phyloP scores from a whole-genome alignment of 2,797 vertebrate genomes.

The Lophius americanus region DNA sequence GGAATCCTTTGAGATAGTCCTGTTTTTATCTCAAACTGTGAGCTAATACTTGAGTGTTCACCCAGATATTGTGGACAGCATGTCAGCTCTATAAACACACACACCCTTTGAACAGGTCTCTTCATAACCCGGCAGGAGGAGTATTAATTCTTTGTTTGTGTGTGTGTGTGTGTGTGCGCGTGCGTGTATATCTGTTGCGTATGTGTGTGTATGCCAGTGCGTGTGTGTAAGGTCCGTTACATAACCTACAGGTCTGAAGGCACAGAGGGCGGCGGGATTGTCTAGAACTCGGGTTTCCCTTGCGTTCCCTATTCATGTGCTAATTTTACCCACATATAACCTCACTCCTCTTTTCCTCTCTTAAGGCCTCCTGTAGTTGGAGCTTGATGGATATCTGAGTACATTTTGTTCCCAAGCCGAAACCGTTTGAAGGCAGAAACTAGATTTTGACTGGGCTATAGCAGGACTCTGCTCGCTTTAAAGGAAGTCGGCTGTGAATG shows the following conservation, averaged over 20 bases:
- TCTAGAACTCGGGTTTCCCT: conserved; percentile 38
- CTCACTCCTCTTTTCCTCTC: conserved; percentile 33
- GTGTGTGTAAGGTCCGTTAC: conserved; percentile 26
- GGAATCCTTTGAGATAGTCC: not conserved
- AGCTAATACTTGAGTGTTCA: not conserved
- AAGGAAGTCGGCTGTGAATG: conserved; percentile 17
- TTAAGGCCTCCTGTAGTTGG: conserved; percentile 7
- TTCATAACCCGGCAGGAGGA: too few relatives aligned
- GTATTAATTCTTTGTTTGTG: too few relatives aligned
- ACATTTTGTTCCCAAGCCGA: conserved; percentile 48
- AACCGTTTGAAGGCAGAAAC: not conserved
- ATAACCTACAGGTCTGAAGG: conserved; percentile 23
- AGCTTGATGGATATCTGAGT: conserved; percentile 27
- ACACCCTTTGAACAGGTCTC: not conserved
- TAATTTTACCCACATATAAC: conserved; percentile 73
- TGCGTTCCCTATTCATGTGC: conserved; percentile 46
- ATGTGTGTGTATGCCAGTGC: not conserved
- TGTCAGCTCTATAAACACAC: not conserved
- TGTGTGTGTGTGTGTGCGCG: too few relatives aligned
- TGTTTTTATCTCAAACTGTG: conserved; percentile 13
- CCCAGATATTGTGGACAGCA: conserved; percentile 8
- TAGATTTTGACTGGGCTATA: not conserved
- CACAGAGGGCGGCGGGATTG: conserved; percentile 5
- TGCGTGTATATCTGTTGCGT: conserved; percentile 12
- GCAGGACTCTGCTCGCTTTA: not conserved